These are phyloP conservation scores for Morpho deidamia DNA, from an alignment of 2,888 invertebrate genomes.

Conservation along the genomic window DNA sequence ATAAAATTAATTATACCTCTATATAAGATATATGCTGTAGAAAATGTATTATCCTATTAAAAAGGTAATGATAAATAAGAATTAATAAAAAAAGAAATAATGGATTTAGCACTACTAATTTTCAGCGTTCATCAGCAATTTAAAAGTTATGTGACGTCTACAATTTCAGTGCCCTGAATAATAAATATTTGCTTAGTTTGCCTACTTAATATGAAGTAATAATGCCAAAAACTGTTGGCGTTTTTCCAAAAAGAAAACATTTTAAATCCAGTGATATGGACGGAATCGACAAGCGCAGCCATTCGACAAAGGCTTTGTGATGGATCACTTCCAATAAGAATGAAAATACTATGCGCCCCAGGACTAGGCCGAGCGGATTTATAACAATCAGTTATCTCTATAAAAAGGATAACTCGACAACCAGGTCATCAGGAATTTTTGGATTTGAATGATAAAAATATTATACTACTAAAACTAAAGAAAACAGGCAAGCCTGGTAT, in stretches of 20 bases:
- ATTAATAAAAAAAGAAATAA: no score
- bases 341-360: not conserved
- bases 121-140: no score
- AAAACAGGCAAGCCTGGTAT: no score
- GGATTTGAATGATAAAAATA: not conserved
- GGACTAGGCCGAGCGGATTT: not conserved
- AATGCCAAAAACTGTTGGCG: not conserved
- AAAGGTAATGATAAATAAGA: no score
- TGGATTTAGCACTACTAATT: no score
- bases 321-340: constrained; percentile 4
- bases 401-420: not conserved
- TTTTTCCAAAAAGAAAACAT: not conserved
- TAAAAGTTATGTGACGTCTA: no score
- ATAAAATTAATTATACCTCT: no score
- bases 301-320: constrained; percentile 1
- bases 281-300: not conserved
- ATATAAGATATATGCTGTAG: no score
- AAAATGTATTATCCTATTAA: no score
- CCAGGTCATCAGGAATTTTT: not conserved
- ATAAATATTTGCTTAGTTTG: no score
- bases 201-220: not conserved
- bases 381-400: not conserved
- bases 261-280: not conserved
- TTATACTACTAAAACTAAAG: no score
- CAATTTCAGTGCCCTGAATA: no score